These are phyloP conservation scores for Serrognathus titanus DNA, from an alignment of 2,888 invertebrate species.

Conservation along the genomic window DNA sequence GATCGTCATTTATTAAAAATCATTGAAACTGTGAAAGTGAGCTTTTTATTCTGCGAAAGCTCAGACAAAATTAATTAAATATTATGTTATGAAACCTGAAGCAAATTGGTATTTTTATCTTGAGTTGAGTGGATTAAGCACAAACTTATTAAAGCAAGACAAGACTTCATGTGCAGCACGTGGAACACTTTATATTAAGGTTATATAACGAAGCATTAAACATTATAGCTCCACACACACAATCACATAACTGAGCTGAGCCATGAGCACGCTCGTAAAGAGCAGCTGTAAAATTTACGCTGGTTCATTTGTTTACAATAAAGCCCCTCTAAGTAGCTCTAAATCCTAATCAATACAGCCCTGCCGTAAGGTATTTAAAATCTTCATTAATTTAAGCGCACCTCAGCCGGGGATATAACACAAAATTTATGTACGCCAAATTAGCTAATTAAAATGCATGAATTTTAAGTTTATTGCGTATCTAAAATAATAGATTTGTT, in stretches of 20 bases:
- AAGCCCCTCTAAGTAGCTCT: constrained; percentile 4
- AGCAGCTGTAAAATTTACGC: constrained; percentile 31
- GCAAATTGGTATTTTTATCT: not conserved
- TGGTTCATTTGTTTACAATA: constrained; percentile 30
- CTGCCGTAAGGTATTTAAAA: not conserved
- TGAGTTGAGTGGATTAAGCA: not conserved
- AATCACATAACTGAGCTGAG: constrained; percentile 22
- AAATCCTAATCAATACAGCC: not conserved
- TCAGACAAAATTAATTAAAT: no score
- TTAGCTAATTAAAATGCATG: not conserved
- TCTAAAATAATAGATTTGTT: not conserved
- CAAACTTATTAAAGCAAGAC: not conserved
- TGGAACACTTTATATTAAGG: constrained; percentile 20
- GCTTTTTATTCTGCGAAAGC: no score
- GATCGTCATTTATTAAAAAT: no score
- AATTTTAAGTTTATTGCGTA: not conserved
- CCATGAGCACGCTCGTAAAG: constrained; percentile 27
- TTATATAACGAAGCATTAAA: constrained; percentile 24
- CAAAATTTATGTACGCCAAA: not conserved
- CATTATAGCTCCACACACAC: constrained; percentile 15
- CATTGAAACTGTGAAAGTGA: no score
- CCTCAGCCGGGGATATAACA: not conserved
- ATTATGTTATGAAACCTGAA: not conserved
- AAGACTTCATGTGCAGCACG: constrained; percentile 14
- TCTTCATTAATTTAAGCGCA: not conserved